Evolutionary conservation across 2,888 invertebrate genomes (phyloP).

Genomic region (Caradrina clavipalpis): DNA sequence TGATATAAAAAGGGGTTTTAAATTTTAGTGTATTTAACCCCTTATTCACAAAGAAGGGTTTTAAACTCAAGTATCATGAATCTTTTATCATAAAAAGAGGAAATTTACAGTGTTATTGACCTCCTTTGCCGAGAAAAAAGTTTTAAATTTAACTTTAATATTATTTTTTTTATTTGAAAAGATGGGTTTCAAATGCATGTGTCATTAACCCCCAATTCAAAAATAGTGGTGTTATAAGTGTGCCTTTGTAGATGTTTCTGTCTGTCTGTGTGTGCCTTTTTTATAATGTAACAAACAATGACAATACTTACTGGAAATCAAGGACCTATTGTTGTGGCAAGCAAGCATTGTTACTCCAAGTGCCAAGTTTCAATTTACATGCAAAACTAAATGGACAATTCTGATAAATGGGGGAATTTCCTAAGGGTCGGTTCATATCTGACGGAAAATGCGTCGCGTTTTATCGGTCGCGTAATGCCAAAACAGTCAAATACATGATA

Average conservation of each 20-base stretch:
- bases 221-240: neutral
- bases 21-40: too few species aligned
- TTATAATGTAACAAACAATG: neutral
- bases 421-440: neutral
- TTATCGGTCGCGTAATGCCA: too few species aligned
- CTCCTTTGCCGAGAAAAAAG: too few species aligned
- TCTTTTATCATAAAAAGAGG: too few species aligned
- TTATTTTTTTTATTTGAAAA: neutral
- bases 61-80: neutral
- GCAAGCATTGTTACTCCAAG: neutral
- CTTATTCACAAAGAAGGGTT: neutral
- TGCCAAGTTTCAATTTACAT: too few species aligned
- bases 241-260: neutral
- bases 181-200: neutral
- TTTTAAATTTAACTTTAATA: neutral
- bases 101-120: too few species aligned
- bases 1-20: too few species aligned
- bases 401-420: neutral
- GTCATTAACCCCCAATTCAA: neutral
- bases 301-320: neutral
- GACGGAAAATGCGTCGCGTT: too few species aligned
- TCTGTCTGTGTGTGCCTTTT: neutral
- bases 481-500: too few species aligned
- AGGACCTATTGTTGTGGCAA: neutral
- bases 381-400: conserved; percentile 2